These are phyloP conservation scores for Tokudaia muenninki DNA, from an alignment of 2,797 vertebrate genomes.

Conservation along the genomic window DNA sequence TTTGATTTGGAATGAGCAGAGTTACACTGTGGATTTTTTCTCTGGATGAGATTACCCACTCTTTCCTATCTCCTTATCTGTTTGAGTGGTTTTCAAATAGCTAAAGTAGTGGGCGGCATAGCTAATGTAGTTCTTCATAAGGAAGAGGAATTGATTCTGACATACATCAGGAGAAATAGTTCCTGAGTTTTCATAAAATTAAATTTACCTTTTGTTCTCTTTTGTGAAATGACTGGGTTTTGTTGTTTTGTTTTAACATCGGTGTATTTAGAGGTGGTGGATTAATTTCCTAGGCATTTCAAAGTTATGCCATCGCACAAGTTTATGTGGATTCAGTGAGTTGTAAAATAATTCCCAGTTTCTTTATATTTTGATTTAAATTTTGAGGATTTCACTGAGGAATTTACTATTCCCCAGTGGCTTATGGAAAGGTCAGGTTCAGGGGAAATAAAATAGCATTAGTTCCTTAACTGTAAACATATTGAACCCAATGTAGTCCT, in stretches of 20 bases:
- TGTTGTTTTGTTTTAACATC: not conserved
- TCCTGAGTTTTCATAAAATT: constrained; percentile 30
- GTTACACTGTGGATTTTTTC: constrained; percentile 44
- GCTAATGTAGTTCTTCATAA: constrained; percentile 57
- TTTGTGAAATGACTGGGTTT: not conserved
- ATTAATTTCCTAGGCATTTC: not conserved
- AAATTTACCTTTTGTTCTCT: not conserved
- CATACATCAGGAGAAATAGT: constrained; percentile 39
- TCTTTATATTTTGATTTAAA: constrained; percentile 21
- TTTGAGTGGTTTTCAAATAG: constrained; percentile 62
- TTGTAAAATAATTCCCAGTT: not conserved
- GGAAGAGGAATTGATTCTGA: constrained; percentile 54
- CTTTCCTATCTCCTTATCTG: constrained; percentile 77
- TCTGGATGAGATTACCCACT: constrained; percentile 72
- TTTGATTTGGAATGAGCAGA: constrained; percentile 68
- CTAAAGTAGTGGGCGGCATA: constrained; percentile 50
- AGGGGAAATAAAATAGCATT: not conserved
- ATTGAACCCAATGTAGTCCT: not conserved
- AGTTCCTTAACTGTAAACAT: not conserved
- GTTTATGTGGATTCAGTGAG: not conserved
- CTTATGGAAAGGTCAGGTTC: not conserved
- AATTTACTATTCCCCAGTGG: not conserved
- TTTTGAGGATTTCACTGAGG: not conserved
- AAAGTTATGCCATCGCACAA: not conserved
- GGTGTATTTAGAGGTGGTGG: not conserved